Conservation (phyloP, 2,888 invertebrate genomes). For the Anthophora plumipes region DNA sequence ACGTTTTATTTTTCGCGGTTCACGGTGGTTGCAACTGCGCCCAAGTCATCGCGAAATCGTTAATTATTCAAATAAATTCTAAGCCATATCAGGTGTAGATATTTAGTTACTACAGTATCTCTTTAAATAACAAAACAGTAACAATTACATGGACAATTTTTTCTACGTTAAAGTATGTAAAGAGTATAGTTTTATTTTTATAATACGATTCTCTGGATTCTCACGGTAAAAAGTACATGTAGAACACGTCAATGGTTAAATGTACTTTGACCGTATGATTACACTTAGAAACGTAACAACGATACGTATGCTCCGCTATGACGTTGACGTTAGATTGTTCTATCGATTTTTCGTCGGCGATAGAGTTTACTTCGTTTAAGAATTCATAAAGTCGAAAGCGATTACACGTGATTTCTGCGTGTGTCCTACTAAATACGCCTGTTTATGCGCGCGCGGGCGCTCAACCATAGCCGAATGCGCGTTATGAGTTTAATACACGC, state of each 20-base stretch:
- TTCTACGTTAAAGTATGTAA: neutral
- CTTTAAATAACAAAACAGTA: too few species aligned
- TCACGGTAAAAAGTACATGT: neutral
- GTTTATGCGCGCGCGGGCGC: conserved; percentile 24
- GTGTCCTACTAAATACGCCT: conserved; percentile 27
- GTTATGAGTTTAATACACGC: conserved; percentile 34
- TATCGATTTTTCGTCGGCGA: conserved; percentile 7
- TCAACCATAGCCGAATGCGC: conserved; percentile 16
- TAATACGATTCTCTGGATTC: neutral
- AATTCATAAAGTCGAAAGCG: neutral
- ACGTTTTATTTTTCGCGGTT: conserved; percentile 34
- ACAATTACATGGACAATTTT: neutral
- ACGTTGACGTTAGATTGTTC: conserved; percentile 8
- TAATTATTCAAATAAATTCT: neutral
- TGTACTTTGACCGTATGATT: conserved; percentile 27
- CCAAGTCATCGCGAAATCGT: neutral
- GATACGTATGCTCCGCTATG: neutral
- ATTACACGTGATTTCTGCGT: conserved; percentile 46
- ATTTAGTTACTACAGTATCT: neutral
- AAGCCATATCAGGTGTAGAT: neutral
- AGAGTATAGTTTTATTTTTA: neutral
- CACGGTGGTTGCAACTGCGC: conserved; percentile 6
- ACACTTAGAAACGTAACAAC: conserved; percentile 21
- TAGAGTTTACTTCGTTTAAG: conserved; percentile 6
- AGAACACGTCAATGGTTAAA: neutral